These are phyloP conservation scores for Synanthedon formicaeformis DNA, from an alignment of 2,888 invertebrate species.

Conservation along the genomic window DNA sequence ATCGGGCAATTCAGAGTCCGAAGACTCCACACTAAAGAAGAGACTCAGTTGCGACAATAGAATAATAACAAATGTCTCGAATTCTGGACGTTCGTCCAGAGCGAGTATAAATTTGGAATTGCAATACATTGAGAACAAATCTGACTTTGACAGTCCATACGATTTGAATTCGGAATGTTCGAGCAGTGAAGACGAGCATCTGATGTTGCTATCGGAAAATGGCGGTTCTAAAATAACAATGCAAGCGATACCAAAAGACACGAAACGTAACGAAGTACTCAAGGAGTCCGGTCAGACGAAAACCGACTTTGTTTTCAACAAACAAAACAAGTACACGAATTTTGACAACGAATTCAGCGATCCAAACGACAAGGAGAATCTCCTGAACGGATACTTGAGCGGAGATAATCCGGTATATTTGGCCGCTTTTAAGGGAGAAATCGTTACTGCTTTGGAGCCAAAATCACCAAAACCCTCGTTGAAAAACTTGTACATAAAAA, in stretches of 20 bases:
- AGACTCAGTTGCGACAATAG: conserved; percentile 61
- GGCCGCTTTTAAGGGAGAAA: conserved; percentile 53
- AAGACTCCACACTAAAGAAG: conserved; percentile 56
- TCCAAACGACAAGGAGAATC: conserved; percentile 57
- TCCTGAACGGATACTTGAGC: conserved; percentile 36
- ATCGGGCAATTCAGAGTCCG: conserved; percentile 48
- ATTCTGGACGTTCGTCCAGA: conserved; percentile 46
- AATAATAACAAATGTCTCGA: conserved; percentile 26
- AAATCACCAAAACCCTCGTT: conserved; percentile 39
- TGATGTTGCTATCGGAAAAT: conserved; percentile 58
- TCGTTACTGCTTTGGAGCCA: conserved; percentile 34
- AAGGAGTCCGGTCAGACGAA: conserved; percentile 52
- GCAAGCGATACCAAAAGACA: conserved; percentile 45
- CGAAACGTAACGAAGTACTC: conserved; percentile 42
- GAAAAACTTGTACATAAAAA: conserved; percentile 44
- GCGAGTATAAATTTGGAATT: conserved; percentile 55
- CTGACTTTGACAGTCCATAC: conserved; percentile 42
- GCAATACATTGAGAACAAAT: conserved; percentile 43
- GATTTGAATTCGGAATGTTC: conserved; percentile 55
- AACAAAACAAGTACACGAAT: conserved; percentile 54
- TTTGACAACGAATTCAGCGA: conserved; percentile 63
- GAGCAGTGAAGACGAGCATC: conserved; percentile 61
- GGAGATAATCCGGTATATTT: conserved; percentile 59
- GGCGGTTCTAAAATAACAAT: conserved; percentile 62
- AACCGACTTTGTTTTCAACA: conserved; percentile 47